Conservation (phyloP, 2,113 vertebrate genomes). For the Diphyllodes magnificus region DNA sequence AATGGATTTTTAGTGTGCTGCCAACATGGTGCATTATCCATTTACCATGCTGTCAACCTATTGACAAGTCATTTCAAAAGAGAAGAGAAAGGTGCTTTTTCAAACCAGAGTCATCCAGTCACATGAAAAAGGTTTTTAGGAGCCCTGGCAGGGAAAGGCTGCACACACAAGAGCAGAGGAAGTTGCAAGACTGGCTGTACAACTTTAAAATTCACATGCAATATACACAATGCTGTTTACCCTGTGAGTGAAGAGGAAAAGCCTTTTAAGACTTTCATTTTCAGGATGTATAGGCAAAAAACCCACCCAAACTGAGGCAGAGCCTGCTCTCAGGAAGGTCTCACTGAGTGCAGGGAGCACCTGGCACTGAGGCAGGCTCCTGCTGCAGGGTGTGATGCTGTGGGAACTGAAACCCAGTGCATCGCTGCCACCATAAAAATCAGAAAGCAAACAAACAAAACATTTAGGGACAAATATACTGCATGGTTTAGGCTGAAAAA, state of each 20-base stretch:
- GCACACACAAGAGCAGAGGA: neutral
- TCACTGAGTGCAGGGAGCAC: neutral
- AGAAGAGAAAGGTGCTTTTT: neutral
- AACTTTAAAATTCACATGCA: neutral
- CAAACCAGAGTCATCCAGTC: neutral
- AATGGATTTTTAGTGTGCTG: neutral
- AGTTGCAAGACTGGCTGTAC: neutral
- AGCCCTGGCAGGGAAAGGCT: neutral
- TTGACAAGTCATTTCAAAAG: neutral
- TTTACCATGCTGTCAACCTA: neutral
- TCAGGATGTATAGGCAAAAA: neutral
- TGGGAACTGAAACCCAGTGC: neutral
- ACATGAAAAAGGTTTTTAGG: neutral
- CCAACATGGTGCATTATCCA: accelerated
- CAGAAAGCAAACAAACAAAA: neutral
- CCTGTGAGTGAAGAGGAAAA: neutral
- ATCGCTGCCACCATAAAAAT: accelerated
- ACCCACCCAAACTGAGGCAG: neutral
- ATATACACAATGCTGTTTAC: neutral
- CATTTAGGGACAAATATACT: neutral
- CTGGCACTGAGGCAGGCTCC: accelerated
- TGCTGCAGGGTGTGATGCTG: neutral
- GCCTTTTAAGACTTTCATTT: neutral
- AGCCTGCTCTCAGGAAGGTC: neutral
- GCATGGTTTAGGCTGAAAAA: neutral